phyloP scores from a whole-genome alignment of 2,113 vertebrate species.

The Dicrurus megarhynchus region DNA sequence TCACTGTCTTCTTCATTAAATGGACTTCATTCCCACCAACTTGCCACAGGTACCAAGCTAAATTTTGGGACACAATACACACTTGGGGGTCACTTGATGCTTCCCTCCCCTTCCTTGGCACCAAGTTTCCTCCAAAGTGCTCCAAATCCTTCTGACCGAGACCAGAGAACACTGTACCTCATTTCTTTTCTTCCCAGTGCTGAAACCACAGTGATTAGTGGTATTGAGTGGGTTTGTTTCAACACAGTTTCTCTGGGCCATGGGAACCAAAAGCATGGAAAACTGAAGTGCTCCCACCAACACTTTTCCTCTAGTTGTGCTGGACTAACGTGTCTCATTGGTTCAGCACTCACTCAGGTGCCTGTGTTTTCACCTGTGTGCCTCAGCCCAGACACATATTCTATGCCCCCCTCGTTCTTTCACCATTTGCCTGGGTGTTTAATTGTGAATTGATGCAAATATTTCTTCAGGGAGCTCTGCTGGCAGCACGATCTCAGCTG shows the following conservation, averaged over 20 bases:
- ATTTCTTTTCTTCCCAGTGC: background rate
- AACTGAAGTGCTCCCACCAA: background rate
- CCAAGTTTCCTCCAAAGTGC: background rate
- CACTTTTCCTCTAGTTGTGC: background rate
- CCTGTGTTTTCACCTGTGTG: background rate
- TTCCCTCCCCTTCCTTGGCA: background rate
- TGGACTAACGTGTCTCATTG: background rate
- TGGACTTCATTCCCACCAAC: background rate
- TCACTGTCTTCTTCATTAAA: background rate
- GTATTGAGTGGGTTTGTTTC: background rate
- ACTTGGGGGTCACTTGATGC: background rate
- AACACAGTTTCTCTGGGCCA: background rate
- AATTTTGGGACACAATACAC: background rate
- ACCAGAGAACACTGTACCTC: background rate
- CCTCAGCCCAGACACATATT: background rate
- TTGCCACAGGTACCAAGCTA: background rate
- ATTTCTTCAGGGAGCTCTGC: background rate
- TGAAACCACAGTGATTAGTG: background rate
- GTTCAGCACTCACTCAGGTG: background rate
- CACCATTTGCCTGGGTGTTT: background rate
- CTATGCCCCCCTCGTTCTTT: rapidly evolving
- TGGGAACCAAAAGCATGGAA: background rate
- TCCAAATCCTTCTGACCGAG: background rate
- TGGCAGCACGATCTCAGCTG: rapidly evolving
- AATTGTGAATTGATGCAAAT: background rate